Percentiles rank a stretch among this genome's conserved stretches.
Conservation (phyloP, 2,797 vertebrate species). For the Chrysocyon brachyurus region DNA sequence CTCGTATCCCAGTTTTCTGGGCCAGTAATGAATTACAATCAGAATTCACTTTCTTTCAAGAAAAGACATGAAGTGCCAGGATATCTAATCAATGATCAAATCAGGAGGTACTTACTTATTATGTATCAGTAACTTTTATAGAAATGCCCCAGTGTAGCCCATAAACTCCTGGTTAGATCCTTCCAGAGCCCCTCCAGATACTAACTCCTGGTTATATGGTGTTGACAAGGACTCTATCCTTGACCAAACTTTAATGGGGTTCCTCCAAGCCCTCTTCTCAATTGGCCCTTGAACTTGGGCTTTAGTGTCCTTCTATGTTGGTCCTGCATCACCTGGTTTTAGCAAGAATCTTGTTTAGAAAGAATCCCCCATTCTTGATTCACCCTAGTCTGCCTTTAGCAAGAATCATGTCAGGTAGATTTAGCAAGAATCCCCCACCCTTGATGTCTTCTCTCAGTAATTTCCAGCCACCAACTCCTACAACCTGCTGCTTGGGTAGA, state of each 20-base stretch:
- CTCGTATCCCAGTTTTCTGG: background rate
- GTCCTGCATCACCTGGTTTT: background rate
- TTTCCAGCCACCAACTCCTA: background rate
- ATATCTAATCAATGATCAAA: constrained; percentile 12
- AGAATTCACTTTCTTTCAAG: constrained; percentile 36
- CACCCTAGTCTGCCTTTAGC: background rate
- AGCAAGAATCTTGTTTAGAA: constrained; percentile 1
- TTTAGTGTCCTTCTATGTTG: background rate
- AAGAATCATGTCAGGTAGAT: background rate
- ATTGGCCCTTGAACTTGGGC: background rate
- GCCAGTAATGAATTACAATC: background rate
- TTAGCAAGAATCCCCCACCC: background rate
- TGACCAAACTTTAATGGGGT: background rate
- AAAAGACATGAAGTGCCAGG: background rate
- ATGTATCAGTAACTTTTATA: background rate
- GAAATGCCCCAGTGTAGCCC: background rate
- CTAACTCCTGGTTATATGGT: too few relatives aligned
- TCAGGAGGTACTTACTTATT: background rate
- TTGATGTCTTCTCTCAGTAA: background rate
- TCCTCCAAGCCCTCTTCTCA: background rate
- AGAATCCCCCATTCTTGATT: background rate
- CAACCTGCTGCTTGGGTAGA: background rate
- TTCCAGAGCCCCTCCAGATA: background rate
- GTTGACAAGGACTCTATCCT: background rate
- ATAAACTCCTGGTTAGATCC: background rate